Base-by-base conservation (phyloP, 2,797 vertebrate genomes). In the Liparis tanakae region DNA sequence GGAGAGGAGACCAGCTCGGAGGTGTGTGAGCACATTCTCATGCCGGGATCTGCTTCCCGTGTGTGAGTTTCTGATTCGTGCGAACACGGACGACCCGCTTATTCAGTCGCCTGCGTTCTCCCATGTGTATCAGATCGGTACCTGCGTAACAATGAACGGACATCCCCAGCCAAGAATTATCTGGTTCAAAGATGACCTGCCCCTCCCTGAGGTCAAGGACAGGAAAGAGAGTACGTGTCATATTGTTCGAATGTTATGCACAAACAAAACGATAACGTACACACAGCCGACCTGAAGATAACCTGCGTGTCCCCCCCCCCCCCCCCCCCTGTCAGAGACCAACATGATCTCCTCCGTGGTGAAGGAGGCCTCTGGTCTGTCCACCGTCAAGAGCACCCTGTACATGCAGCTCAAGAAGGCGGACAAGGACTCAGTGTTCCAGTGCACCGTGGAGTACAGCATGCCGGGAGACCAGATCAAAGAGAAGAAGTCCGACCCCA, bases 281-380 rank as follows among this genome's bases (percentile, higher is more conserved):
- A 30, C 0, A 33, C 30, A 13, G 41, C 22, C 58, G 20, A 56
- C 14, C 20, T 18, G n/a, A 22, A 12, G 7, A 37, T 72, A 43
- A 75, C 46, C 7, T 18, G 30, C 18, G 14, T 34, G 10, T 63
- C 48, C 18, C 62, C 6, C 2, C 46, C 10, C 65, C 48, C 18
- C 62, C 6, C 2, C 46, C 10, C 15, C 43, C 81, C 48, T 18
- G 2, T 22, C 89, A 97, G 96, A 94, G 4, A 88, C 92, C 67
- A 94, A 95, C 77, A 93, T 95, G 91, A 77, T 92, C 53, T 87
- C 87, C 22, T 94, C 94, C 0, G 87, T 93, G 0, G 95, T 96
- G 58, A 96, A 91, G 48, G 97, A 98, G 87, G 89, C 96, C 0
- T 96, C 96, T 0, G 95, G 94, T 12, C 94, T 97, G 36, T 91